Percentiles rank a stretch among this genome's conserved stretches.
These are phyloP conservation scores for Drosophila subpulchrella DNA, from an alignment of 1,140 invertebrate genomes.

Conservation along the genomic window DNA sequence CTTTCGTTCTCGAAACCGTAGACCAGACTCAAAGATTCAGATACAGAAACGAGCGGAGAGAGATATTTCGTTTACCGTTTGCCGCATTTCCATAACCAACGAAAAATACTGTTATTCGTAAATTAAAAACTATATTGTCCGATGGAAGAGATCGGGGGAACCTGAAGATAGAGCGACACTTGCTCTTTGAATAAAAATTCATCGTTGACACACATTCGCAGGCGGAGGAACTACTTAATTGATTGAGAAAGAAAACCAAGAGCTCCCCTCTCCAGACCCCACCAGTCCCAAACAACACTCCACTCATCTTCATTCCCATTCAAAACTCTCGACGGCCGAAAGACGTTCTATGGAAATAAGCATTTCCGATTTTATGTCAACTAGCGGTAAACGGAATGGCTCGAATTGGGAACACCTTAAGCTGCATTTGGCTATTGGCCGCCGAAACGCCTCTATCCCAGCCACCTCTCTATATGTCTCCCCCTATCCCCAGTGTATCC, in stretches of 20 bases:
- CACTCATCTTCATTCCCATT: conserved; percentile 63
- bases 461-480: neutral
- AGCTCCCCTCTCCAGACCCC: conserved; percentile 8
- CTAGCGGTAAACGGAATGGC: conserved; percentile 73
- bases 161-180: conserved; percentile 49
- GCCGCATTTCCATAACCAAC: conserved; percentile 71
- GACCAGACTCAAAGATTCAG: conserved; percentile 14
- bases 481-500: neutral
- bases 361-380: conserved; percentile 77
- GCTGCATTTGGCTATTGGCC: conserved; percentile 37
- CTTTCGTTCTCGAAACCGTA: conserved; percentile 75
- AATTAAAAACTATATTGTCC: conserved; percentile 58
- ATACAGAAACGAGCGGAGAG: conserved; percentile 17
- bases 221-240: conserved; percentile 67
- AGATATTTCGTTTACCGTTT: conserved; percentile 74
- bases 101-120: conserved; percentile 65
- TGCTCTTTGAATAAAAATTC: conserved; percentile 66
- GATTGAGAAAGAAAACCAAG: conserved; percentile 71
- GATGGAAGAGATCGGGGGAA: conserved; percentile 4
- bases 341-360: conserved; percentile 69
- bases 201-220: conserved; percentile 69
- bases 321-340: conserved; percentile 45
- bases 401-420: conserved; percentile 65
- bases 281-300: neutral
- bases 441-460: neutral